Evolutionary conservation across 1,140 invertebrate species (phyloP).

Genomic region (Trichonephila clavipes): DNA sequence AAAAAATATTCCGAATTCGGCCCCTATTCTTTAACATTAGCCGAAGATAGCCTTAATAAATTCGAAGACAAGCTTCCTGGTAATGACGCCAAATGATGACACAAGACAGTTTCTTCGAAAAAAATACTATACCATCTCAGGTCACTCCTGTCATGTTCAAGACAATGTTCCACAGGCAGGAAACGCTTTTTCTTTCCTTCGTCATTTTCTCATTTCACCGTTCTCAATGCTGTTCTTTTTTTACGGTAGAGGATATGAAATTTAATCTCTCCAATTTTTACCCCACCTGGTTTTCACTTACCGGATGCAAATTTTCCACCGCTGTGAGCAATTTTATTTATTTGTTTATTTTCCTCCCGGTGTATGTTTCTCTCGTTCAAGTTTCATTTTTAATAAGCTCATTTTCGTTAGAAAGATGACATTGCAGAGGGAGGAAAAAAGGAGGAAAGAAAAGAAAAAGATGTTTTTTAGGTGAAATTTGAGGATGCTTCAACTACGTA

Average conservation of each 20-base stretch:
- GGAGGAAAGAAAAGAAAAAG: too few relatives aligned
- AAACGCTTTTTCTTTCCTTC: not conserved
- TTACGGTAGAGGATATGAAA: slow-evolving; percentile 8
- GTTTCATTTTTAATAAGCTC: not conserved
- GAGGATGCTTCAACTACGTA: too few relatives aligned
- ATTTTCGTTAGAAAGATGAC: not conserved
- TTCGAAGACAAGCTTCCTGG: not conserved
- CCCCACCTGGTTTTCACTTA: not conserved
- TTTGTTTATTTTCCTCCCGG: not conserved
- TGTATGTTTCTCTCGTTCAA: not conserved
- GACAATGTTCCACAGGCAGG: not conserved
- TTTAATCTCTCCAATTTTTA: not conserved
- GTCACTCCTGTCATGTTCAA: not conserved
- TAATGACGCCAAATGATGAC: not conserved
- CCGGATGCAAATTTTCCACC: slow-evolving; percentile 11
- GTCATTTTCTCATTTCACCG: not conserved
- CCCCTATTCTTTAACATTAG: too few relatives aligned
- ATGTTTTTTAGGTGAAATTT: too few relatives aligned
- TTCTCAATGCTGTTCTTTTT: not conserved
- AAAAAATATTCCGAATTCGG: too few relatives aligned
- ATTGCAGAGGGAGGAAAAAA: too few relatives aligned
- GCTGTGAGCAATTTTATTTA: not conserved
- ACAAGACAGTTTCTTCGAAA: not conserved
- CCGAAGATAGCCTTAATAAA: too few relatives aligned
- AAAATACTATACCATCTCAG: not conserved